Evolutionary conservation across 64 coral and sea anemone species (phyloP).

Genomic region (Montipora foliosa): DNA sequence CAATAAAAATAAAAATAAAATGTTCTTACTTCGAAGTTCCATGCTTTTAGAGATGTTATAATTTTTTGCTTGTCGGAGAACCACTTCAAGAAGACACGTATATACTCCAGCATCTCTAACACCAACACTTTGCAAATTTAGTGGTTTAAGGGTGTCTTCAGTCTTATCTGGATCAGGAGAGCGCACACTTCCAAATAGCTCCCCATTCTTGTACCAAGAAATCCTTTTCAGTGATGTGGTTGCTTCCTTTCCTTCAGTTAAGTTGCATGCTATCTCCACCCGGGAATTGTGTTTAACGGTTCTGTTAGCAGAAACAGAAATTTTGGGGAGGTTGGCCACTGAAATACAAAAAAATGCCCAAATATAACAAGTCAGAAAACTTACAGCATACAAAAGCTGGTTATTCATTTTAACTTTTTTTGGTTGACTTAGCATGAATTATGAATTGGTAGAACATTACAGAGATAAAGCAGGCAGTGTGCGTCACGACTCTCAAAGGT

Average conservation of each 20-base stretch:
- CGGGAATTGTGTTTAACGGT: too few species aligned
- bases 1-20: background rate
- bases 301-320: too few species aligned
- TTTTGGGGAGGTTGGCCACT: too few species aligned
- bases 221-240: background rate
- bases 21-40: background rate
- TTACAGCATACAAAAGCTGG: too few species aligned
- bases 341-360: too few species aligned
- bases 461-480: too few species aligned
- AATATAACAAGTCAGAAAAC: too few species aligned
- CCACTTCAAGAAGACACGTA: background rate
- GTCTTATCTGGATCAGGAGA: background rate
- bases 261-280: background rate
- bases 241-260: background rate
- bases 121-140: background rate
- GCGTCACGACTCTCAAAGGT: too few species aligned
- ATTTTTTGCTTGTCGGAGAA: background rate
- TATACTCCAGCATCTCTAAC: conserved; percentile 37
- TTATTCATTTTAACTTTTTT: too few species aligned
- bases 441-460: too few species aligned
- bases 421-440: too few species aligned
- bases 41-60: background rate
- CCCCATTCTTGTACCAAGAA: conserved; percentile 27
- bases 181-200: background rate
- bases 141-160: background rate